Base-by-base conservation (phyloP, 2,113 vertebrate genomes). In the Xenopus borealis region DNA sequence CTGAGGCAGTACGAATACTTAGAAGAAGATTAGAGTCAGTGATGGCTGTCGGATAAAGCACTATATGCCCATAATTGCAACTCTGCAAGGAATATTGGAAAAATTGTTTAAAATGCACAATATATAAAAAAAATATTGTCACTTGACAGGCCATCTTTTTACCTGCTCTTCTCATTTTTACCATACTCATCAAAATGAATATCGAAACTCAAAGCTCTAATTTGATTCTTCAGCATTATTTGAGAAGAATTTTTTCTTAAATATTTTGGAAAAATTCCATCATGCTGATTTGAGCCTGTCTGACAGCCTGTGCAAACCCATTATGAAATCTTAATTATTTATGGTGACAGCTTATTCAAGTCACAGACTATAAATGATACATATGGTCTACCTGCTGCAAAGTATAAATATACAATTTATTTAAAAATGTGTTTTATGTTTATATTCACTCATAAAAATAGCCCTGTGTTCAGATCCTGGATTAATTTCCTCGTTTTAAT, bases 321-420 rank as follows among this genome's bases (percentile, higher is more conserved):
- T 72, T 57, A 72, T 58, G 20, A 33, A 30, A 57, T 55, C n/a
- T 72, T 58, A 66, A 66, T 72, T 66, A 72, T 72, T 72, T 52
- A 66, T 40, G n/a, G 27, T 19, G 45, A n/a, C 52, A 40, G 69
- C 13, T 52, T 52, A 64, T 44, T 65, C 30, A 40, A 65, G 62
- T 57, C 12, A 58, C 46, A 72, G 33, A 23, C 12, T 18, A 72
- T 59, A 27, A 63, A 27, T 45, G 19, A 47, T 16, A 33, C 17
- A 65, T 11, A 12, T n/a, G 10, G 33, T 40, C 33, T 40, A 40
- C 33, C 33, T 40, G 5, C 33, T 40, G 5, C 8, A 40, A 40
- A 40, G 33, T 40, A 40, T 9, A 40, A 40, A 40, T 40, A 40
- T 40, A 40, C 33, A 40, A 40, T 40, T 3, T 40, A 40, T 40